Base-by-base conservation (phyloP, 1,140 invertebrate genomes). In the Adoxophyes honmai region DNA sequence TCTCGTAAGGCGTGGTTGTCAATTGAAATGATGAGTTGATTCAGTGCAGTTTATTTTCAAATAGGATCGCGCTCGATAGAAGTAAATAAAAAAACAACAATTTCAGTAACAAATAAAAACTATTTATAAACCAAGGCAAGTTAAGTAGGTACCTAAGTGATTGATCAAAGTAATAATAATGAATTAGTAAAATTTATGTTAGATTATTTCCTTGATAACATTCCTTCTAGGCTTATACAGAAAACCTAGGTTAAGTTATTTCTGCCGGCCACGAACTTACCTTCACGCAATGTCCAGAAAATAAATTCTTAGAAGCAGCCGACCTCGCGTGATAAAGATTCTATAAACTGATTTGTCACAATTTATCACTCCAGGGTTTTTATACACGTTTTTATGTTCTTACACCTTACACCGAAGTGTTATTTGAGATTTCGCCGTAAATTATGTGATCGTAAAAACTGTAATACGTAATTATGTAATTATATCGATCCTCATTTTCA, bases 291-390 rank as follows among this genome's bases (percentile, higher is more conserved):
- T 15, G 42, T 48, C 42, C 21, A 21, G n/a, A 44, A 48, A 48
- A 5, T 16, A 9, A 48, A 48, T 48, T 48, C 10, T 18, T 11
- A 48, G 11, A 48, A 28, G 21, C 6, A 28, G 6, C 6, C 2
- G 16, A n/a, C 42, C 18, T 48, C 21, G 42, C 42, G 42, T 48
- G 42, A 48, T 11, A 48, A 11, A 48, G 42, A 48, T 48, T 48
- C 15, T 33, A 48, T 48, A 48, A 48, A 28, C 42, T 48, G 42
- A 48, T 48, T n/a, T 48, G 42, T 28, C 16, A 48, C 42, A 48
- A 18, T 44, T 21, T 44, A 44, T 44, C 39, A 16, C 39, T 44
- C 39, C 15, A 21, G n/a, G 6, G 21, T n/a, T 33, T 33, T 21
- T 38, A 38, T 38, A 38, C 36, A 4, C n/a, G 36, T n/a, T 48